Evolutionary conservation across 2,888 invertebrate genomes (phyloP).

Genomic region (Harpagoxenus sublaevis): DNA sequence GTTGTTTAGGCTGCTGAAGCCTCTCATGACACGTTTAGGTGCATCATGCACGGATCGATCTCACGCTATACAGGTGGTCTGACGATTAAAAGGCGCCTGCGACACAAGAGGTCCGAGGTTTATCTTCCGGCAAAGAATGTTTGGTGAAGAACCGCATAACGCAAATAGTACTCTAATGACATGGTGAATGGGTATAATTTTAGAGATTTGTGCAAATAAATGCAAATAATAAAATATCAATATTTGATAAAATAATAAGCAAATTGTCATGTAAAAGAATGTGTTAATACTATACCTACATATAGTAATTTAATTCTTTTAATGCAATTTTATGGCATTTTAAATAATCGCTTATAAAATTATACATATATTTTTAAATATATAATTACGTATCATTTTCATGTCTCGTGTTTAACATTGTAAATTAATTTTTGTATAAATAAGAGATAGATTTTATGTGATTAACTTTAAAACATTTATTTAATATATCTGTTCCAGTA

Average conservation of each 20-base stretch:
- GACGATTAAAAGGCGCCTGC: slow-evolving; percentile 58
- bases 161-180: neutral
- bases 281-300: neutral
- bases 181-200: neutral
- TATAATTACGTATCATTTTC: neutral
- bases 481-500: neutral
- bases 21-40: slow-evolving; percentile 72
- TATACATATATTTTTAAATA: neutral
- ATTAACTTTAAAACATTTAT: neutral
- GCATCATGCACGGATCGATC: slow-evolving; percentile 70
- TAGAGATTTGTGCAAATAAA: neutral
- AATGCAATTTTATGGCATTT: neutral
- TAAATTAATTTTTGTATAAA: neutral
- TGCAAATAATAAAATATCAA: neutral
- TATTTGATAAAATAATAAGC: neutral
- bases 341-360: neutral
- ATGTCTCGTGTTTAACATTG: neutral
- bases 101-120: neutral
- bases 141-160: neutral
- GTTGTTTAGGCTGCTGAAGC: slow-evolving; percentile 78
- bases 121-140: slow-evolving; percentile 1
- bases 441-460: neutral
- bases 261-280: neutral
- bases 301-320: neutral
- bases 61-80: slow-evolving; percentile 79